Evolutionary conservation across 2,113 vertebrate species (phyloP).

Genomic region (Cynopterus brachyotis): DNA sequence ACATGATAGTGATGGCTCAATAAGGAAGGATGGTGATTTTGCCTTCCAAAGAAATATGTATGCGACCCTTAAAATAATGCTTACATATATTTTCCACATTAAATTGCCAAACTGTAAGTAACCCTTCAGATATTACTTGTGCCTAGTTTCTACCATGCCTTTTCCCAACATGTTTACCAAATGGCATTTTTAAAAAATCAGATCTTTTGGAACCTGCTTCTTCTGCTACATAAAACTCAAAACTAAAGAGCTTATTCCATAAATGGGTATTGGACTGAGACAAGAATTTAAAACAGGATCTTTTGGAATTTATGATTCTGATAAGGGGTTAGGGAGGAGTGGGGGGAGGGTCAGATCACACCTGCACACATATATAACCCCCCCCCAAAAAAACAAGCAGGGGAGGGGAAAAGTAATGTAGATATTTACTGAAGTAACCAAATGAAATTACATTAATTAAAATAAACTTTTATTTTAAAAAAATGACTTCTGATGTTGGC

Average conservation of each 20-base stretch:
- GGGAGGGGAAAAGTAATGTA: background rate
- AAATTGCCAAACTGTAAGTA: background rate
- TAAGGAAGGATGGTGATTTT: background rate
- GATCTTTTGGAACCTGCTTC: background rate
- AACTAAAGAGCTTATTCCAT: background rate
- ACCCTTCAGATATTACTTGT: background rate
- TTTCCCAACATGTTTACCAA: slow-evolving; percentile 6
- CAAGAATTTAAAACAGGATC: background rate
- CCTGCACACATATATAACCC: background rate
- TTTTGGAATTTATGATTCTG: slow-evolving; percentile 9
- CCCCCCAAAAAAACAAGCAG: background rate
- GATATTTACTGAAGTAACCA: slow-evolving; percentile 8
- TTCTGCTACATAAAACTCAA: background rate
- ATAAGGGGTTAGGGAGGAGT: background rate
- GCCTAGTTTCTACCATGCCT: background rate
- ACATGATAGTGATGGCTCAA: background rate
- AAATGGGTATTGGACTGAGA: background rate
- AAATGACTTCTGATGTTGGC: background rate
- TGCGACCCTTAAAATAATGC: background rate
- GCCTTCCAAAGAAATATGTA: background rate
- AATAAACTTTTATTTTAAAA: background rate
- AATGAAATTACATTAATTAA: background rate
- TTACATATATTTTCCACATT: background rate
- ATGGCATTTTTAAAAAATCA: background rate
- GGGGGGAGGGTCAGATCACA: background rate